A percentile compares a stretch with the other conserved stretches of the same genome.
Evolutionary conservation across 2,113 vertebrate genomes (phyloP).

Genomic region (Sylvietta virens): DNA sequence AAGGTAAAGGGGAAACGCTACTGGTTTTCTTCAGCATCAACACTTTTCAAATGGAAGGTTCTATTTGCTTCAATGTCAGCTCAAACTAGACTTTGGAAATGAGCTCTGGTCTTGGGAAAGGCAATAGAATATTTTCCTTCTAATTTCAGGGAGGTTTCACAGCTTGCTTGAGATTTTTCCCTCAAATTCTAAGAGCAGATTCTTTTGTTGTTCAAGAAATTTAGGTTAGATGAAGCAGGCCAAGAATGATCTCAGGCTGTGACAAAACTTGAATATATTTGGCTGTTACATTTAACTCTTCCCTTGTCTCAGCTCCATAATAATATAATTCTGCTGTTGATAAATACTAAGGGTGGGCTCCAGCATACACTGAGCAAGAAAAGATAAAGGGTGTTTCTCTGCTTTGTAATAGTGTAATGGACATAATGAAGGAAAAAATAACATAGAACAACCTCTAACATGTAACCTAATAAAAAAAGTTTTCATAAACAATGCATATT

Average conservation of each 20-base stretch:
- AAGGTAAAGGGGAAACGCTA: neutral
- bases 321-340: neutral
- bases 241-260: neutral
- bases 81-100: neutral
- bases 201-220: neutral
- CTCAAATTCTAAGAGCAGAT: neutral
- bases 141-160: neutral
- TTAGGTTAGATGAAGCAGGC: neutral
- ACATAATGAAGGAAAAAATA: neutral
- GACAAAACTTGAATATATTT: neutral
- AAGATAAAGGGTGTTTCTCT: neutral
- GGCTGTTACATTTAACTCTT: neutral
- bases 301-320: neutral
- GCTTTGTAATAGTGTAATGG: neutral
- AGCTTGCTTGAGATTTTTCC: neutral
- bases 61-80: neutral
- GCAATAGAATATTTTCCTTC: neutral
- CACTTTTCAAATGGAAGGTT: neutral
- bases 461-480: accelerated
- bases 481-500: neutral
- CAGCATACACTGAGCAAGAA: neutral
- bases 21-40: neutral
- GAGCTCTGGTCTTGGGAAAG: neutral
- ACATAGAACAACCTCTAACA: neutral
- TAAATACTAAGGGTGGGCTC: neutral